Evolutionary conservation across 1,140 invertebrate species (phyloP), one percentile per base, ranked within the genome.

Genomic region (Charaxes varanes): DNA sequence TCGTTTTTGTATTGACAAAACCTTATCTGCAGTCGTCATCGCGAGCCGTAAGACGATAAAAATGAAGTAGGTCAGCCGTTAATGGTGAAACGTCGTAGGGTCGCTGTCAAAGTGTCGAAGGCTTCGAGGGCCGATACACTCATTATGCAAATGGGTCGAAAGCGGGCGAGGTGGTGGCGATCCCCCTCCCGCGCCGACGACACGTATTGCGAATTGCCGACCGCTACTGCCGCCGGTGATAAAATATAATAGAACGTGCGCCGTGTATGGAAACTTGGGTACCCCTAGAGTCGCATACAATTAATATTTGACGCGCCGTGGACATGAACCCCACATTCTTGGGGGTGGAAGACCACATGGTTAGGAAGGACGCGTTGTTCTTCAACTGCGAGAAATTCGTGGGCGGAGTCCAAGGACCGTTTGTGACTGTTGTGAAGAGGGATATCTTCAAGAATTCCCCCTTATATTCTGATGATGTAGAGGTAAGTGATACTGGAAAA

Each of bases 361-460:
- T 92, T 3, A 89, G 90, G 69, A 97, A 97, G 68, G 96, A 97
- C 85, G 95, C 94, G 1, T 87, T 97, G 26, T 96, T 94, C 68
- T 95, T 97, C 64, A 94, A 94, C 14, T 91, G 92, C 18, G 94
- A 96, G 82, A 97, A 97, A 70, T 96, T 97, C 73, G 87, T 96
- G 22, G 96, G 96, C 1, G 96, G 95, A 4, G 90, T 94, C 0
- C 93, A 95, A 62, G 94, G 94, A 6, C 94, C 95, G 3, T 91
- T 90, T 81, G 83, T 88, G 21, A 67, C 86, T 13, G 80, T 89
- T 2, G 77, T 84, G 1, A 90, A 89, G 57, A 84, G 76, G 19
- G 70, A 79, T 8, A 66, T 88, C 0, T 70, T 89, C 13, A 85
- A 69, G 34, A 78, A 86, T 48, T 84, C 85, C 1, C 44, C 63